Conservation (phyloP, 1,140 invertebrate species). For the Euwallacea similis region DNA sequence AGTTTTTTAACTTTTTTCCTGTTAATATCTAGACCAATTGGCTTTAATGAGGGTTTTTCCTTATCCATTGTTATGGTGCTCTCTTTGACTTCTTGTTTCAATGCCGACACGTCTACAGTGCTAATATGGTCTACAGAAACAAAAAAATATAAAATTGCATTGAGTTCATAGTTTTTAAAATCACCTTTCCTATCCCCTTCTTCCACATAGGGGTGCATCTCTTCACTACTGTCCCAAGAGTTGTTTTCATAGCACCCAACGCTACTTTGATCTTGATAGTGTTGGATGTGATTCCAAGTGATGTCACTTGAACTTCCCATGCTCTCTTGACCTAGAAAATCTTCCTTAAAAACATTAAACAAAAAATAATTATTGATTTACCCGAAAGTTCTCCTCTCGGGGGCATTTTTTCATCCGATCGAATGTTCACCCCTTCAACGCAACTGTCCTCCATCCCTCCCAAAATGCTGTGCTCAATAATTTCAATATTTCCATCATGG, state of each 20-base stretch:
- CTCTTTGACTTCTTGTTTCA: slow-evolving; percentile 26
- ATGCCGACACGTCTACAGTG: slow-evolving; percentile 14
- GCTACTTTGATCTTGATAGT: slow-evolving; percentile 46
- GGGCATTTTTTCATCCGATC: slow-evolving; percentile 82
- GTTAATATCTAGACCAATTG: slow-evolving; percentile 40
- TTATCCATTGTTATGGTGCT: slow-evolving; percentile 2
- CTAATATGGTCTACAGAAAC: slow-evolving; percentile 9
- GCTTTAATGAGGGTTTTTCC: neutral
- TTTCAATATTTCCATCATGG: slow-evolving; percentile 28
- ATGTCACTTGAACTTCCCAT: slow-evolving; percentile 60
- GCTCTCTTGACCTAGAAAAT: slow-evolving; percentile 67
- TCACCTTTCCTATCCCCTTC: slow-evolving; percentile 21
- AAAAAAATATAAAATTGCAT: neutral
- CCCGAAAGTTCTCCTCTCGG: slow-evolving; percentile 76
- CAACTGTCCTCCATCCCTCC: slow-evolving; percentile 58
- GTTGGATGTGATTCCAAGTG: slow-evolving; percentile 48
- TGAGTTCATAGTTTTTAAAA: neutral
- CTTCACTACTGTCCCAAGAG: slow-evolving; percentile 30
- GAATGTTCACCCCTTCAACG: slow-evolving; percentile 73
- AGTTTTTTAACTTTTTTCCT: slow-evolving; percentile 49
- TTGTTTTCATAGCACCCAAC: slow-evolving; percentile 49
- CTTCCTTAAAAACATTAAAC: neutral
- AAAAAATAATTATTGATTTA: neutral
- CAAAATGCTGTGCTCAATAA: slow-evolving; percentile 53
- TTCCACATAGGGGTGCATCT: slow-evolving; percentile 8